phyloP scores from a whole-genome alignment of 1,140 invertebrate genomes.

The Phymastichus coffea region DNA sequence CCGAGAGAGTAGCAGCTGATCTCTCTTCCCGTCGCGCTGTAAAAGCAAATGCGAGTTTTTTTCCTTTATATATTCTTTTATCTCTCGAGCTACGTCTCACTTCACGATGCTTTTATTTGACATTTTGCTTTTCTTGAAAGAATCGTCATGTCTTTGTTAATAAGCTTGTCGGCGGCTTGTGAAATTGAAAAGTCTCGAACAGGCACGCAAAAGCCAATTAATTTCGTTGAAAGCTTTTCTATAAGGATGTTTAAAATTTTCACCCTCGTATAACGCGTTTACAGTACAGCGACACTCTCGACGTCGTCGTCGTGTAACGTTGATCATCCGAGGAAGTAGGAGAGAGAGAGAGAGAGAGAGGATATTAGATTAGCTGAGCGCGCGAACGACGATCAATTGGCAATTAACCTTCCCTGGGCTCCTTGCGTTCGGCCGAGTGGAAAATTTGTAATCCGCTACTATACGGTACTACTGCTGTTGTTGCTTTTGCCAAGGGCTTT shows the following conservation, averaged over 20 bases:
- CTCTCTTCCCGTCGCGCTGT: background rate
- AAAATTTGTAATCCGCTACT: constrained; percentile 24
- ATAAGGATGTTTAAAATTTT: no score
- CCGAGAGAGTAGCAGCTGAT: background rate
- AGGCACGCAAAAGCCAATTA: no score
- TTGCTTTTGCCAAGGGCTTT: no score
- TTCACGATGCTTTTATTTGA: constrained; percentile 2
- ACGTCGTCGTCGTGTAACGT: constrained; percentile 3
- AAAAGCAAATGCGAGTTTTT: background rate
- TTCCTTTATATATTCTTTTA: background rate
- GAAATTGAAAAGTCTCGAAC: no score
- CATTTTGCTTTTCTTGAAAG: no score
- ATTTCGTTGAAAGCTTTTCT: no score
- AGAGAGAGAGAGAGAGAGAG: background rate
- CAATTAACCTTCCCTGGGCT: constrained; percentile 34
- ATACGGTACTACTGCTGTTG: no score
- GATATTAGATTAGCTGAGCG: constrained; percentile 4
- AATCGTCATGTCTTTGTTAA: no score
- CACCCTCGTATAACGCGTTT: no score
- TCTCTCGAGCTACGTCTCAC: background rate
- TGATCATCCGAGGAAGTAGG: background rate
- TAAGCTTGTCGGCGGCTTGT: no score
- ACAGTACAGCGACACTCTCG: no score
- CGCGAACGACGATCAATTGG: constrained; percentile 36
- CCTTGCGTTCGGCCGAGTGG: background rate